Base-by-base conservation (phyloP, 2,113 vertebrate genomes). In the Pleuronectes platessa region DNA sequence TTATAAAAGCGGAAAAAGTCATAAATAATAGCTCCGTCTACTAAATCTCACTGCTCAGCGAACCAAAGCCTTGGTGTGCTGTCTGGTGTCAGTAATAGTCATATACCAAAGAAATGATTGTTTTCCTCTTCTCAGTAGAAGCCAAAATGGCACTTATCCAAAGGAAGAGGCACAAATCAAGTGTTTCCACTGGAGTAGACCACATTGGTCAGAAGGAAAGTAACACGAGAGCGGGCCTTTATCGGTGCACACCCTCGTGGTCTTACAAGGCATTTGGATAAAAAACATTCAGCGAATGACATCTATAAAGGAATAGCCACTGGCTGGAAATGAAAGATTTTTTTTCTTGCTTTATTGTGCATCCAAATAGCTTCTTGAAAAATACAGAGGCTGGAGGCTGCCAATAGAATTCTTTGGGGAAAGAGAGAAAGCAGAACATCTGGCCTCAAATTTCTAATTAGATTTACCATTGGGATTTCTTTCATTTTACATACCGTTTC, bases 391-490 rank as follows among this genome's bases (percentile, higher is more conserved):
- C 89, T 92, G 92, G 85, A 82, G 85, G 62, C 89, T 92, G 93
- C 93, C 93, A 94, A 91, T 72, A 68, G 71, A 78, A 88, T 72
- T 83, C 91, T 78, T 86, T 61, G 23, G 92, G 90, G 92, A 89
- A 88, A 84, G 75, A 89, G 80, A 88, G 75, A 90, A 92, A 85
- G 90, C 88, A 93, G 92, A 93, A 92, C 93, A 94, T 92, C 92
- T 94, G 91, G 92, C 89, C 91, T 92, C 81, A 66, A 86, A 86
- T 88, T 94, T 94, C 93, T 93, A 94, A 93, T 95, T 93, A 92
- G 87, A 92, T 61, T 84, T 86, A 90, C 90, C 84, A 85, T 42
- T 88, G 88, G 90, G 92, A 92, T 90, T 91, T 90, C 85, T 88
- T 90, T 85, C 87, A 89, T 87, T 90, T 91, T 83, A 86, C 59